Evolutionary conservation across 2,888 invertebrate genomes (phyloP), one percentile per base, ranked within the genome.

Genomic region (Lasioglossum zephyrum): DNA sequence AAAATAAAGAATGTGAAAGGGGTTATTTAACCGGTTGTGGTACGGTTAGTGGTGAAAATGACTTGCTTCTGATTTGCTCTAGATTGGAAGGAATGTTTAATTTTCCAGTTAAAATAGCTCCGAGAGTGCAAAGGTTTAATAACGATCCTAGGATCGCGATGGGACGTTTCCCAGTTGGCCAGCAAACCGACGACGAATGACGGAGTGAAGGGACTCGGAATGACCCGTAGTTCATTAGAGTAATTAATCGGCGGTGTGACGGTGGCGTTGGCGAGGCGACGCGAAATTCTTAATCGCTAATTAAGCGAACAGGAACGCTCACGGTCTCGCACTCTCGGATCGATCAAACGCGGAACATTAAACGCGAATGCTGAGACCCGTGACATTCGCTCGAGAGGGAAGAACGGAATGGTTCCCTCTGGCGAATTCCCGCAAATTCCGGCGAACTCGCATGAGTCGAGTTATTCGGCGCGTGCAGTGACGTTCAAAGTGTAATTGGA

Each of bases 231-330:
- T 60, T 18, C 53, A 39, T 82, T 77, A 60, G 41, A 31, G 60
- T 49, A 70, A 82, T 84, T 84, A 84, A 39, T 53, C 36, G 77
- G 22, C 36, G 47, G 57, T 1, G 57, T 6, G 57, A 18, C 22
- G 22, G 22, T 22, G 53, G 53, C 53, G 53, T n/a, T 53, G 53
- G 53, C 22, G 53, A 60, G 22, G 63, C 44, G 53, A 53, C 44
- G 44, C 31, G 73, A 73, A 81, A 73, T 81, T 84, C 77, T 84
- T 81, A 47, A 77, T 81, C 75, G 74, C 22, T 73, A 36, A 66
- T 83, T 78, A 66, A 82, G 63, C 22, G 49, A 22, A 60, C 31
- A n/a, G 60, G 13, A 11, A 26, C 60, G 60, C 22, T 53, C 53
- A 53, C 53, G 22, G 22, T n/a, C 3, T 22, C 8, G 22, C 22